Evolutionary conservation across 1,140 invertebrate species (phyloP), one percentile per base, ranked within the genome.

Genomic region (Drosophila bocqueti): DNA sequence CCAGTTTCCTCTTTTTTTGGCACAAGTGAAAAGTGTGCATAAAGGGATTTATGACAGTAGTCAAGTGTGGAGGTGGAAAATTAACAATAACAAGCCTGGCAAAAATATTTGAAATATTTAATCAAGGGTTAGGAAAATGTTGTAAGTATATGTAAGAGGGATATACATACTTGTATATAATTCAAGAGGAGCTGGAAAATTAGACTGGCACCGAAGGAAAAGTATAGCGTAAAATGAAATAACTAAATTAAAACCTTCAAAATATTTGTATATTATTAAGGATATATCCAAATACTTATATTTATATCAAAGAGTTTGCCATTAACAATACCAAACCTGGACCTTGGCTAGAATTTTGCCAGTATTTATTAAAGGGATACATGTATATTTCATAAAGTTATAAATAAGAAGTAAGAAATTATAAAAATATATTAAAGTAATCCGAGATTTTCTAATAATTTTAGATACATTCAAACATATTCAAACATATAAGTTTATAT

Each of bases 21-120:
- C 29, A n/a, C 24, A 40, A 34, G 31, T 45, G 62, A 67, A 69
- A 67, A 38, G 61, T 68, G 63, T 69, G 31, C 52, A 71, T 29
- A 43, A 59, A 49, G 69, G 71, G 47, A 67, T 67, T 69, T 54
- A 52, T 67, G 47, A 29, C 38, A 50, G 42, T 36, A 66, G 26
- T 66, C 61, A 50, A 66, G 61, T 66, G 36, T 24, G 26, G 21
- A 34, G 18, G 29, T 18, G 24, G n/a, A 21, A 65, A 66, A 66
- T 66, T 66, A 61, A 26, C 57, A 36, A 18, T 16, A 38, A 24
- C 36, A 57, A 38, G 52, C 18, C 21, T 24, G 3, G 34, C 15
- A 4, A 55, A 55, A 38, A 38, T 16, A 15, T 49, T 49, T 55
- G 2, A 45, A 46, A 46, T 46, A 46, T 46, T 46, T 46, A 46